These are phyloP conservation scores for Pelecanus crispus DNA, from an alignment of 2,113 vertebrate genomes.

Conservation along the genomic window DNA sequence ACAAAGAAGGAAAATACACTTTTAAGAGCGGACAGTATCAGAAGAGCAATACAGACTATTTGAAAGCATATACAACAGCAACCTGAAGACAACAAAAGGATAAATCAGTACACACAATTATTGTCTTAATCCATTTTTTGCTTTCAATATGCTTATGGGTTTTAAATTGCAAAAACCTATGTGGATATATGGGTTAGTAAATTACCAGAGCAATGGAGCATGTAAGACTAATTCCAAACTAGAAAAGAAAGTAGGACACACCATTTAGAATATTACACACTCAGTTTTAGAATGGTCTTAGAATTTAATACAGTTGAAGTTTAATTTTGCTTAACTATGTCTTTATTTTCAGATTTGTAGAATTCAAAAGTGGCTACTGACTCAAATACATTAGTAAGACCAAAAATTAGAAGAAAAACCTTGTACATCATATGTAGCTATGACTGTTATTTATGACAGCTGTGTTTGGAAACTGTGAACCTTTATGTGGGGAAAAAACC, in stretches of 20 bases:
- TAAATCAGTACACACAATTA: background rate
- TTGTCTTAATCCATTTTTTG: background rate
- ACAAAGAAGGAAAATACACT: background rate
- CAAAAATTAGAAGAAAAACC: background rate
- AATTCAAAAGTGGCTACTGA: background rate
- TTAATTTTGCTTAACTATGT: background rate
- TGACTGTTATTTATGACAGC: background rate
- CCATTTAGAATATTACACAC: background rate
- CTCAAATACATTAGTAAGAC: background rate
- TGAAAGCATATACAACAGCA: background rate
- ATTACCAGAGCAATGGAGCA: background rate
- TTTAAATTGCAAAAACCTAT: background rate
- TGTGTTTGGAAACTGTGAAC: background rate
- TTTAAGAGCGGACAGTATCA: background rate
- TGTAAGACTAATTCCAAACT: background rate
- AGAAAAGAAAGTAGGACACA: background rate
- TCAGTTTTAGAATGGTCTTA: background rate
- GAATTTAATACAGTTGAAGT: background rate
- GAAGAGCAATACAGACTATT: background rate
- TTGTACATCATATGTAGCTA: background rate
- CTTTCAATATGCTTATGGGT: background rate
- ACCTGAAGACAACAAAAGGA: background rate
- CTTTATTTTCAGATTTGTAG: background rate
- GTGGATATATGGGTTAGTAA: background rate
- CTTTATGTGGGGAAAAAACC: fast-evolving